phyloP scores from a whole-genome alignment of 2,797 vertebrate genomes.

The Micrastur ruficollis region DNA sequence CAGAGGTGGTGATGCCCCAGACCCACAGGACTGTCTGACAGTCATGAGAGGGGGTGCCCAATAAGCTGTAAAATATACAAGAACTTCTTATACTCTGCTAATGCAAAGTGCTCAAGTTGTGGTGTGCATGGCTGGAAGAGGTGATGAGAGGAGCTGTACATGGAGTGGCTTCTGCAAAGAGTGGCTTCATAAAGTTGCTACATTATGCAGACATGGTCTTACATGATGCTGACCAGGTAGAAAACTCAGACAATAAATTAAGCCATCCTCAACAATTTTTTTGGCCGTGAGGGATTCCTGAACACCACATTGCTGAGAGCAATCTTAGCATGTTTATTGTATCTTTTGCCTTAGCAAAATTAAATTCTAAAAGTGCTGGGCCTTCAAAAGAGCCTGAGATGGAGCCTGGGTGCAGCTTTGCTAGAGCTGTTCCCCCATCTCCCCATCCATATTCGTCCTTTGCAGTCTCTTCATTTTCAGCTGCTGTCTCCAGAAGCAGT shows the following conservation, averaged over 20 bases:
- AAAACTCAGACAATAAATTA: neutral
- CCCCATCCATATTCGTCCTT: fast-evolving
- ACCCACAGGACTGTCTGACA: neutral
- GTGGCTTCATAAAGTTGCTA: neutral
- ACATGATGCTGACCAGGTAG: neutral
- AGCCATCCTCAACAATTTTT: neutral
- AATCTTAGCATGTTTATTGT: neutral
- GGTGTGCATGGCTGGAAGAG: neutral
- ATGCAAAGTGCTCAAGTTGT: fast-evolving
- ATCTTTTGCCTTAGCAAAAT: neutral
- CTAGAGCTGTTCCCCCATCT: neutral
- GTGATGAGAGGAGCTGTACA: neutral
- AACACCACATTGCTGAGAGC: neutral
- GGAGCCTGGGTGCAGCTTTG: neutral
- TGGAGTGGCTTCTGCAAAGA: neutral
- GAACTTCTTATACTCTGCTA: neutral
- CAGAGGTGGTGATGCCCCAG: neutral
- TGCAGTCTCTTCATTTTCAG: neutral
- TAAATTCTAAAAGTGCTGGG: neutral
- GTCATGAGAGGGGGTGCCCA: neutral
- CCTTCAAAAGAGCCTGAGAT: neutral
- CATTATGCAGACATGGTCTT: neutral
- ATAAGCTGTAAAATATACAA: neutral
- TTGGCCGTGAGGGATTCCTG: neutral
- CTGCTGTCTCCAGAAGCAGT: neutral